phyloP scores from a whole-genome alignment of 2,888 invertebrate genomes.

The Tetrapedia diversipes region DNA sequence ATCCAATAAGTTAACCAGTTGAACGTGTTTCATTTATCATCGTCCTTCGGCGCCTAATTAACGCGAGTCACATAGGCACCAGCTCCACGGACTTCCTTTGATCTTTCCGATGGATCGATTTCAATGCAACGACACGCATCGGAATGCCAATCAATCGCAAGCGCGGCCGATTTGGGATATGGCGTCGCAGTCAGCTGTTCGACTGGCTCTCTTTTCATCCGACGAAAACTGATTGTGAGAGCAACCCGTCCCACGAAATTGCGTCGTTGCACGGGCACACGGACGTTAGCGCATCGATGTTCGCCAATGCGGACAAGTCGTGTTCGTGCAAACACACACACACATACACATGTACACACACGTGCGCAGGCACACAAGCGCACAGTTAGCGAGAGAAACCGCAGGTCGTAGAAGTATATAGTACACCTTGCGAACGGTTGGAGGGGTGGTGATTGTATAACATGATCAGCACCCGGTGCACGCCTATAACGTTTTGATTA shows the following conservation, averaged over 20 bases:
- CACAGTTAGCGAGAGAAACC: constrained; percentile 49
- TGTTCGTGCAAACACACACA: constrained; percentile 8
- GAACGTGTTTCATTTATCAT: background rate
- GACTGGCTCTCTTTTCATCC: constrained; percentile 58
- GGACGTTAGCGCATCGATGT: constrained; percentile 31
- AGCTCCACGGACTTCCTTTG: constrained; percentile 48
- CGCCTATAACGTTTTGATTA: constrained; percentile 67
- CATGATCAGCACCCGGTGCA: constrained; percentile 65
- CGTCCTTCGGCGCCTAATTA: constrained; percentile 21
- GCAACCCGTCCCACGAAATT: constrained; percentile 50
- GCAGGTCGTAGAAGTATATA: constrained; percentile 53
- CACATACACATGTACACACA: too few relatives aligned
- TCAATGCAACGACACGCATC: constrained; percentile 41
- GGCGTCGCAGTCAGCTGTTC: constrained; percentile 49
- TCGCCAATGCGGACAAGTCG: background rate
- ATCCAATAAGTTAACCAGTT: too few relatives aligned
- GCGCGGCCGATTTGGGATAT: constrained; percentile 49
- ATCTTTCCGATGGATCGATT: constrained; percentile 52
- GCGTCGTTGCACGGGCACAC: constrained; percentile 12
- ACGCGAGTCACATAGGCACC: constrained; percentile 40
- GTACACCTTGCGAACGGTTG: constrained; percentile 41
- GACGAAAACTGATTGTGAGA: constrained; percentile 39
- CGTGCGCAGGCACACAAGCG: too few relatives aligned
- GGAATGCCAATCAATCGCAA: constrained; percentile 58
- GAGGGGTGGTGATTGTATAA: constrained; percentile 63